Evolutionary conservation across 2,888 invertebrate genomes (phyloP).

Genomic region (Lymantria monacha): DNA sequence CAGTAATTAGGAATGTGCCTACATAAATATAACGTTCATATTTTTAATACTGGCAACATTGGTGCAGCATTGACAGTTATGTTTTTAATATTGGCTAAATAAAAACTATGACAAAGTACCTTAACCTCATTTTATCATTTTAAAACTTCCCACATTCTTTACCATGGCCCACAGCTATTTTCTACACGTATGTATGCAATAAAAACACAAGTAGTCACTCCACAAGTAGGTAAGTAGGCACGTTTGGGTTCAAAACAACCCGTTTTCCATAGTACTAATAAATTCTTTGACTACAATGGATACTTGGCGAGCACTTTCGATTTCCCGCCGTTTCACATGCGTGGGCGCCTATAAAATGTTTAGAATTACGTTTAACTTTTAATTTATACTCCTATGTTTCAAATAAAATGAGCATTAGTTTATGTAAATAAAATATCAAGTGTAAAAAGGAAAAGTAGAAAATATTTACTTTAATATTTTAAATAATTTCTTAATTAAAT

Average conservation of each 20-base stretch:
- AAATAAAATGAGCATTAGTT: not conserved
- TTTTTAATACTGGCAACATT: too few species aligned
- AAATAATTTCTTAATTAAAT: too few species aligned
- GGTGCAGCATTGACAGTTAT: too few species aligned
- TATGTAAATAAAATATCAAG: too few species aligned
- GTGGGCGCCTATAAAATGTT: slow-evolving; percentile 33
- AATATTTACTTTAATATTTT: too few species aligned
- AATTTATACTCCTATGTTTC: not conserved
- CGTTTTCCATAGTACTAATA: slow-evolving; percentile 22
- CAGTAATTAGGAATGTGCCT: too few species aligned
- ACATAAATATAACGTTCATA: too few species aligned
- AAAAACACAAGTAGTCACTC: slow-evolving; percentile 1
- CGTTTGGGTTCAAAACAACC: slow-evolving; percentile 10
- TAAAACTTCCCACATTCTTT: slow-evolving; percentile 3
- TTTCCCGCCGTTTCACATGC: slow-evolving; percentile 37
- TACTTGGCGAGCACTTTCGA: slow-evolving; percentile 35
- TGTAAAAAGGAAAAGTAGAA: too few species aligned
- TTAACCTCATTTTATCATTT: not conserved
- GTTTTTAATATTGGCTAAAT: too few species aligned
- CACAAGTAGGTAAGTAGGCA: slow-evolving; percentile 13
- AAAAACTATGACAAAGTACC: too few species aligned
- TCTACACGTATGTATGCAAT: not conserved
- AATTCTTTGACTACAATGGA: slow-evolving; percentile 31
- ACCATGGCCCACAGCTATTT: slow-evolving; percentile 1
- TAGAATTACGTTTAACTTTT: slow-evolving; percentile 15